A percentile compares a stretch with the other conserved stretches of the same genome.
Evolutionary conservation across 2,888 invertebrate genomes (phyloP).

Genomic region (Amiota communis): DNA sequence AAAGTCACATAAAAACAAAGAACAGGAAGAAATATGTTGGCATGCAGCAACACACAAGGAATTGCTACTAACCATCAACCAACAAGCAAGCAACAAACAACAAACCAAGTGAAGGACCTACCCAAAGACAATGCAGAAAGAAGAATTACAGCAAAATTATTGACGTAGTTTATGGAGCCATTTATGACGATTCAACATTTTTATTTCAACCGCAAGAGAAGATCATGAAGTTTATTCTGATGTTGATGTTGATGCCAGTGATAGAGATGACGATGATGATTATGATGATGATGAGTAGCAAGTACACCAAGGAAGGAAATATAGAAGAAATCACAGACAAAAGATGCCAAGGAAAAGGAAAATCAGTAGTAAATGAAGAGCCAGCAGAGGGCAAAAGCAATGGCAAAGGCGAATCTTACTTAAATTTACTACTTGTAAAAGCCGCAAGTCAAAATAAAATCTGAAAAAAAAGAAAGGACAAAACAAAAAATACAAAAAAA

Average conservation of each 20-base stretch:
- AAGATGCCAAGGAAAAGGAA: not conserved
- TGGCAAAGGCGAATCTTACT: constrained; percentile 41
- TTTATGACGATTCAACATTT: constrained; percentile 68
- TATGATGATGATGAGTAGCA: no score
- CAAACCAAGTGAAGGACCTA: constrained; percentile 5
- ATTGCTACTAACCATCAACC: no score
- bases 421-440: constrained; percentile 63
- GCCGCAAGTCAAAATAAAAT: constrained; percentile 57
- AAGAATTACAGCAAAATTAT: constrained; percentile 45
- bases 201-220: constrained; percentile 60
- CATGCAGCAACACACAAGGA: constrained; percentile 17
- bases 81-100: not conserved
- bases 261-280: constrained; percentile 33
- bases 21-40: constrained; percentile 38
- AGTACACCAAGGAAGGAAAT: no score
- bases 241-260: not conserved
- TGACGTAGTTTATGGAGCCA: constrained; percentile 67
- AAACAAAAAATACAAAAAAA: constrained; percentile 54
- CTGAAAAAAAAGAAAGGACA: constrained; percentile 27
- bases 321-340: no score
- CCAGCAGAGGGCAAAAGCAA: constrained; percentile 14
- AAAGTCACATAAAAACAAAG: constrained; percentile 1
- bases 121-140: constrained; percentile 18
- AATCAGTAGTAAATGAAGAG: constrained; percentile 4
- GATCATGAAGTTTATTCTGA: constrained; percentile 9